Evolutionary conservation across 2,888 invertebrate genomes (phyloP), one percentile per base, ranked within the genome.

Genomic region (Trypoxylon attenuatum): DNA sequence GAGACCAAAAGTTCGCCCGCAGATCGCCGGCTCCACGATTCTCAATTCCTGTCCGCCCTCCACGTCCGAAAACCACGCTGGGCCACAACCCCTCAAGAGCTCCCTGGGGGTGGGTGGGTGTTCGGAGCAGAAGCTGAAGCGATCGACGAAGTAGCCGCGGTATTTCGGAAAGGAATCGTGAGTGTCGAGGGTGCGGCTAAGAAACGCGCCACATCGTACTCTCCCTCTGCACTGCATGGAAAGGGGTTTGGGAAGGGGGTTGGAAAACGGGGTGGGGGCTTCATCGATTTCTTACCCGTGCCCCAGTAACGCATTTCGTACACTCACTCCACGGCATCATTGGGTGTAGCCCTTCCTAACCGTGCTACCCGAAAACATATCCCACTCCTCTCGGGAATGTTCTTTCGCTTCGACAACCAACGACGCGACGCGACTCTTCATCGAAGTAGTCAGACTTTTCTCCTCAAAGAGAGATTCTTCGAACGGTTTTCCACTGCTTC

Each of bases 231-330:
- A 69, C 59, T 65, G 66, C 69, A 60, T 72, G 59, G 65, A 69
- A 65, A 53, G 70, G 57, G 59, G 49, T 49, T 49, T 60, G 60
- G 41, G 43, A 59, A 47, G 41, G 69, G 60, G 73, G 65, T 66
- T 63, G n/a, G 64, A 25, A 21, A 15, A 13, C 19, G 60, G 72
- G 78, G 71, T 76, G 78, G 82, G 83, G 78, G 84, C 85, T 85
- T 85, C 80, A 85, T 85, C 85, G 85, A 85, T 85, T 83, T 84
- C 84, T 84, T 82, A 83, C 82, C 79, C 82, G 82, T 84, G 83
- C 76, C 84, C 82, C 80, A 85, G 84, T 85, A 84, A 83, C 81
- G 82, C 77, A 76, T 81, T 79, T 80, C 77, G 72, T 70, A 68
- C 68, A 47, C 65, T 46, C 50, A 59, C 61, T 49, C 54, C 69